Evolutionary conservation across 1,140 invertebrate genomes (phyloP), one percentile per base, ranked within the genome.

Genomic region (Plodia interpunctella): DNA sequence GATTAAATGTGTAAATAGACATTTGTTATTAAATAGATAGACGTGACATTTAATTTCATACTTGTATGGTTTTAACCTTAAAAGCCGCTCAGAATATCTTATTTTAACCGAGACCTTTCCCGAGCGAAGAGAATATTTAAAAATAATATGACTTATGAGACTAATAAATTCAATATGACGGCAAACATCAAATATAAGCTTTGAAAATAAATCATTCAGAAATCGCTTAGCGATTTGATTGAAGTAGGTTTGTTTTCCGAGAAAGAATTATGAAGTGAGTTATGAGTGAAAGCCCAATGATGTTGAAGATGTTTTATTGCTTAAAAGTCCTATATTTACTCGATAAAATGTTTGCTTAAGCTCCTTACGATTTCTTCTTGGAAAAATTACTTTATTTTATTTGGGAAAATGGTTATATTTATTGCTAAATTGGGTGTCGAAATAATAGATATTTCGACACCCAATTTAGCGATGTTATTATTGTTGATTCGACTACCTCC

Each of bases 151-250:
- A n/a, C n/a, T n/a, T n/a, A 5, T 35, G 8, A 35, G 9, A 2
- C 13, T 35, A 5, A 9, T 11, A 35, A 13, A 35, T 35, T 35
- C 32, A 35, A 35, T 9, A 35, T 11, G 10, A 35, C 21, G 32
- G 32, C 2, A 10, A 35, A 44, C 15, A 44, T 15, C 6, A 44
- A 44, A 44, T 17, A 17, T 15, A n/a, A n/a, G 2, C 38, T 6
- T 3, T 32, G 4, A 9, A 44, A 44, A n/a, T 13, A 44, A 44
- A 32, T 32, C 3, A 32, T 32, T 32, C 30, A 32, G 30, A 17
- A 44, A 44, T 44, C 38, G 38, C 15, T 44, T 15, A 44, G 38
- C 38, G 13, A 44, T 44, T 44, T 44, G 38, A 44, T 44, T 44
- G 38, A 44, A 44, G 38, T 44, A 5, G 15, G 38, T 44, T 44